phyloP scores from a whole-genome alignment of 2,113 vertebrate genomes.

The Corynorhinus townsendii region DNA sequence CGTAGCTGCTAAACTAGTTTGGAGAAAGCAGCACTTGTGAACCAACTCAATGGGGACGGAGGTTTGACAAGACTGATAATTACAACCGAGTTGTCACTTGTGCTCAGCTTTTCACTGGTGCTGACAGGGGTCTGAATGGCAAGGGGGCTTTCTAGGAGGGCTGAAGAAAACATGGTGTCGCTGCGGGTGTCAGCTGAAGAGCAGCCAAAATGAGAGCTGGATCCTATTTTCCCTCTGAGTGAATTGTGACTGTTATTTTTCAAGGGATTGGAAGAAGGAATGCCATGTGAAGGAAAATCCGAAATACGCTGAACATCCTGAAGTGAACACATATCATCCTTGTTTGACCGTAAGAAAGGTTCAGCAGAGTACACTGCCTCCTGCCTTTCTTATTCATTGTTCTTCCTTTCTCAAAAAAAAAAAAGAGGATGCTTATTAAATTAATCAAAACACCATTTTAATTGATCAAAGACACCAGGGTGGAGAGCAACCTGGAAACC shows the following conservation, averaged over 20 bases:
- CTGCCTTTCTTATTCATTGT: background rate
- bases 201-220: background rate
- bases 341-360: background rate
- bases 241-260: background rate
- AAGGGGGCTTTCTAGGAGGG: background rate
- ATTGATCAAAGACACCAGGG: background rate
- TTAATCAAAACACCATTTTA: background rate
- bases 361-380: background rate
- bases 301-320: background rate
- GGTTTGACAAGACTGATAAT: slow-evolving; percentile 28
- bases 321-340: background rate
- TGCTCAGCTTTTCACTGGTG: background rate
- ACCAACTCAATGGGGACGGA: background rate
- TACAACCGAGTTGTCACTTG: slow-evolving; percentile 45
- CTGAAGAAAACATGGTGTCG: background rate
- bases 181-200: background rate
- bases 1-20: background rate
- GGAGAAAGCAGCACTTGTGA: background rate
- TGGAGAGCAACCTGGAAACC: background rate
- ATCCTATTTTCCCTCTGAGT: background rate
- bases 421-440: background rate
- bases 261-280: slow-evolving; percentile 13
- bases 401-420: background rate
- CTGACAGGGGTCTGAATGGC: slow-evolving; percentile 27
- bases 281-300: background rate